Conservation (phyloP, 30 jellyfish, hydroid and myxozoan genomes). For the Cassiopea andromeda region DNA sequence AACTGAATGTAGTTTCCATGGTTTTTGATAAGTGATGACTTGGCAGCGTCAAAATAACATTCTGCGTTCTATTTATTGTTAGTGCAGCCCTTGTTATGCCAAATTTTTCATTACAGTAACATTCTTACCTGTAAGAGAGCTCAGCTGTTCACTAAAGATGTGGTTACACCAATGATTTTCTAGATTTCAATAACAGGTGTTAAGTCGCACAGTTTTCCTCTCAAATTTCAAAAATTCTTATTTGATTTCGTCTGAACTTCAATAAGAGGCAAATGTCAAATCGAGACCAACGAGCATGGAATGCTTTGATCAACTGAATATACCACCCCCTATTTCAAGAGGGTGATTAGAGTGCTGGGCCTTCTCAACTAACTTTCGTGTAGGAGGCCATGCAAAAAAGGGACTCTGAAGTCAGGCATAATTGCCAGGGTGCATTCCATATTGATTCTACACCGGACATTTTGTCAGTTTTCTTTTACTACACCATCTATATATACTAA, state of each 20-base stretch:
- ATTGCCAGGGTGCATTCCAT: too few relatives aligned
- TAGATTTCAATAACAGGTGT: slow-evolving; percentile 9
- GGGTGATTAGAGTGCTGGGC: too few relatives aligned
- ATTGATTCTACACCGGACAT: too few relatives aligned
- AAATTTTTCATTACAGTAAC: not conserved
- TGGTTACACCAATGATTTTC: not conserved
- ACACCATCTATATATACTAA: too few relatives aligned
- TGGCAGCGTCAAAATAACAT: not conserved
- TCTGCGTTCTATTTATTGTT: not conserved
- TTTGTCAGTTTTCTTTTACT: too few relatives aligned
- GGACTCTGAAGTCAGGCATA: too few relatives aligned
- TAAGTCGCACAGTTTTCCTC: not conserved
- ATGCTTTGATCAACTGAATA: too few relatives aligned
- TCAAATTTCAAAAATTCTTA: not conserved
- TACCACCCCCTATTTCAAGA: too few relatives aligned
- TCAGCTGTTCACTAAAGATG: not conserved
- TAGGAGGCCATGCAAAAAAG: too few relatives aligned
- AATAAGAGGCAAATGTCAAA: not conserved
- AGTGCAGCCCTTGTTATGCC: not conserved
- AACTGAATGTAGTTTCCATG: too few relatives aligned
- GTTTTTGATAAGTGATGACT: not conserved
- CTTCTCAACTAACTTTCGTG: too few relatives aligned
- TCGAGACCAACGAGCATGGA: not conserved
- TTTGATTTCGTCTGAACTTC: not conserved
- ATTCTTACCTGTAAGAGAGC: not conserved